phyloP scores from a whole-genome alignment of 2,797 vertebrate species.

The Chloroceryle inda region DNA sequence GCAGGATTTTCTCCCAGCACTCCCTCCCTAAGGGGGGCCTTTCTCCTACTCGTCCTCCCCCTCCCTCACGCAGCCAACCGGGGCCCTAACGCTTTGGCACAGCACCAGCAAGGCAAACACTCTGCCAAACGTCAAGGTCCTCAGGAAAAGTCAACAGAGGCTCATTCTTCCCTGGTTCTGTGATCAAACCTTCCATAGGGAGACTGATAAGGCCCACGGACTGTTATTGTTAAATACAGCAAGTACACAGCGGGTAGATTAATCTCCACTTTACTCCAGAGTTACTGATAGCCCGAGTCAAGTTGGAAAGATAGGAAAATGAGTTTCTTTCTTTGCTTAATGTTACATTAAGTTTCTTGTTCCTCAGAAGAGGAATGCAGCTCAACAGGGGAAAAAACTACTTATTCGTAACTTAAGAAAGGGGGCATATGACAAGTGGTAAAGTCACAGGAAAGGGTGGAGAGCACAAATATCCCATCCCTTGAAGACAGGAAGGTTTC shows the following conservation, averaged over 20 bases:
- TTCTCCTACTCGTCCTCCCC: neutral
- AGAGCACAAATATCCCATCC: slow-evolving; percentile 17
- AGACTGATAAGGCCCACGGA: slow-evolving; percentile 53
- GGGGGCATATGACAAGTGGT: slow-evolving; percentile 2
- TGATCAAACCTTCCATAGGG: slow-evolving; percentile 68
- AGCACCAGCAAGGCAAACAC: slow-evolving; percentile 61
- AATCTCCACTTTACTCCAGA: slow-evolving; percentile 58
- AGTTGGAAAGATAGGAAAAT: slow-evolving; percentile 47
- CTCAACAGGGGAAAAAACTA: neutral
- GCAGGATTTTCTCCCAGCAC: neutral
- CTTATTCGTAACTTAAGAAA: slow-evolving; percentile 11
- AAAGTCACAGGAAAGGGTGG: slow-evolving; percentile 43
- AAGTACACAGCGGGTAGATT: slow-evolving; percentile 49
- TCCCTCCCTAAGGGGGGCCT: neutral
- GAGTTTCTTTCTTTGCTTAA: slow-evolving; percentile 61
- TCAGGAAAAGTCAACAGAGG: slow-evolving; percentile 67
- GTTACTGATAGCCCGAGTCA: slow-evolving; percentile 52
- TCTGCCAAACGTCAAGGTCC: slow-evolving; percentile 44
- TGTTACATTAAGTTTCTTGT: slow-evolving; percentile 53
- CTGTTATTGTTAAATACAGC: slow-evolving; percentile 65
- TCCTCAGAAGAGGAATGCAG: slow-evolving; percentile 22
- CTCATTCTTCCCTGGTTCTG: slow-evolving; percentile 61
- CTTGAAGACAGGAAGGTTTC: neutral
- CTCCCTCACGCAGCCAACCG: neutral
- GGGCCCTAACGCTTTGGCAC: slow-evolving; percentile 28